Evolutionary conservation across 2,113 vertebrate genomes (phyloP).

Genomic region (Dicentrarchus labrax): DNA sequence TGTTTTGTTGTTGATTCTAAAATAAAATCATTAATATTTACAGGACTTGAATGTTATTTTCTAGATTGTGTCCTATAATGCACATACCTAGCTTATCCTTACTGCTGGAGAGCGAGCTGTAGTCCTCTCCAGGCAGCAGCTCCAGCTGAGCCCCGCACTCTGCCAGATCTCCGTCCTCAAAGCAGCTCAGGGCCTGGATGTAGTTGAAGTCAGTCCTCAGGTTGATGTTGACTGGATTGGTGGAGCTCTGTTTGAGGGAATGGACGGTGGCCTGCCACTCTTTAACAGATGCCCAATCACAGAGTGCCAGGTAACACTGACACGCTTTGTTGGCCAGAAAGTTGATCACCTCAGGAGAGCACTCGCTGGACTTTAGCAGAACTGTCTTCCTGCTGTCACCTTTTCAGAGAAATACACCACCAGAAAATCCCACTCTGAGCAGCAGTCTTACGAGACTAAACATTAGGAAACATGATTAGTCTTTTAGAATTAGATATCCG

Average conservation of each 20-base stretch:
- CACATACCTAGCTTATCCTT: slow-evolving; percentile 95
- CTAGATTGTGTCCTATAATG: neutral
- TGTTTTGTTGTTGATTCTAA: neutral
- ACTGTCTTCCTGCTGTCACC: slow-evolving; percentile 94
- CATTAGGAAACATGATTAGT: too few species aligned
- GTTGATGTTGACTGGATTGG: slow-evolving; percentile 86
- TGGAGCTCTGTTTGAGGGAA: slow-evolving; percentile 90
- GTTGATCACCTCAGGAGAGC: slow-evolving; percentile 93
- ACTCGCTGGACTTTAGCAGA: slow-evolving; percentile 91
- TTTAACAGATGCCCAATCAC: slow-evolving; percentile 94
- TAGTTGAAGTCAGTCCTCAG: slow-evolving; percentile 97
- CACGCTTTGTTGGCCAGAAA: slow-evolving; percentile 96
- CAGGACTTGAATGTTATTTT: neutral
- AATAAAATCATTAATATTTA: too few species aligned
- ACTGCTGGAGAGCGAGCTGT: slow-evolving; percentile 87
- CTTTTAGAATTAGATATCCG: too few species aligned
- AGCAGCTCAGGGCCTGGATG: slow-evolving; percentile 94
- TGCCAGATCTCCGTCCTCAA: slow-evolving; percentile 92
- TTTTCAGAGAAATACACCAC: slow-evolving; percentile 54
- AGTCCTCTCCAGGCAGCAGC: slow-evolving; percentile 96
- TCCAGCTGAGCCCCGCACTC: slow-evolving; percentile 94
- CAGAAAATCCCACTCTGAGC: neutral
- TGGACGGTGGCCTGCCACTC: slow-evolving; percentile 94
- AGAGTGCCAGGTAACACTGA: slow-evolving; percentile 94
- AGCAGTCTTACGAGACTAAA: too few species aligned